Conservation (phyloP, 2,113 vertebrate species). For the Trachemys scripta region DNA sequence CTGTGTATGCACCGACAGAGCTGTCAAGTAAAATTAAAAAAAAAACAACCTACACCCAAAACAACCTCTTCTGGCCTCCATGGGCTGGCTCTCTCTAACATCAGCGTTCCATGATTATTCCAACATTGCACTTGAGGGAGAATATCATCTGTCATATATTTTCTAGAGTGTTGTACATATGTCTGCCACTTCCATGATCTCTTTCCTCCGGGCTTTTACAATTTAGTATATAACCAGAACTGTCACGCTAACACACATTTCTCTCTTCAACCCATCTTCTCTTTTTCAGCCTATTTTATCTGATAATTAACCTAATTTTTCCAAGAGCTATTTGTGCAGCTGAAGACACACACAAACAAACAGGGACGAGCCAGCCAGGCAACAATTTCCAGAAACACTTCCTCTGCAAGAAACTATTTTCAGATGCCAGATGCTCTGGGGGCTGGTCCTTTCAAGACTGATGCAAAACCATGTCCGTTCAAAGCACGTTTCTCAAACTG, state of each 20-base stretch:
- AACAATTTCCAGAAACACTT: neutral
- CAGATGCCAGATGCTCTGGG: neutral
- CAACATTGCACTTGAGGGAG: neutral
- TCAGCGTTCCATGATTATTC: neutral
- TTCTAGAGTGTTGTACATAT: neutral
- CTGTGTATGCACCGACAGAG: neutral
- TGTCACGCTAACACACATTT: neutral
- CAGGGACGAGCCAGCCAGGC: neutral
- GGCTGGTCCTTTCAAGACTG: neutral
- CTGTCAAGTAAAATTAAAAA: neutral
- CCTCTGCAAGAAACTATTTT: neutral
- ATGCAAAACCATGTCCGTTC: neutral
- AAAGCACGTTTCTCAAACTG: neutral
- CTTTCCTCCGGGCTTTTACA: neutral
- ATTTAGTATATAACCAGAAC: neutral
- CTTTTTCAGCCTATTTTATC: neutral
- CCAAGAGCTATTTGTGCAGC: neutral
- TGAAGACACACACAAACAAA: neutral
- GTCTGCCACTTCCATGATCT: neutral
- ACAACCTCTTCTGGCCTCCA: neutral
- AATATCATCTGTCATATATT: neutral
- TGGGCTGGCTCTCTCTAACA: neutral
- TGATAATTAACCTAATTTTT: neutral
- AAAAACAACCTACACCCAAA: neutral
- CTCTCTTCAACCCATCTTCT: neutral